Evolutionary conservation across 1,140 invertebrate genomes (phyloP), one percentile per base, ranked within the genome.

Genomic region (Tetragonula clypearis): DNA sequence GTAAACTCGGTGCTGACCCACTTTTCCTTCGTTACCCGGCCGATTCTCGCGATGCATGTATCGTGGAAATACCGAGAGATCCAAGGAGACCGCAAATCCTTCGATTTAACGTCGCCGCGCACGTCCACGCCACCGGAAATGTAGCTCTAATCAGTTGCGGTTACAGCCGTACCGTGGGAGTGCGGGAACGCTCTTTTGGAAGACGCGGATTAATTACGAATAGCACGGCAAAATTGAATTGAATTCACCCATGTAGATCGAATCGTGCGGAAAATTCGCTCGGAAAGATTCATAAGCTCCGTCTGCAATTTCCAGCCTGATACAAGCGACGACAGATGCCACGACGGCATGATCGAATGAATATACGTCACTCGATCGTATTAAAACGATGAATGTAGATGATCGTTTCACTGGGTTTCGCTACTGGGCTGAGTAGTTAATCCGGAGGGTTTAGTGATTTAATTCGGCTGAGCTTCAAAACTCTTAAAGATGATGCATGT

Each of bases 41-140:
- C 11, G 49, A 76, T 75, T 82, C 30, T 68, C 23, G 65, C 35
- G 30, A 55, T 23, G 41, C 65, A 58, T 78, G 66, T n/a, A 15
- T 4, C 71, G 76, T 53, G n/a, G n/a, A 21, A 49, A 21, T 14
- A 11, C n/a, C 30, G 49, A 56, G 49, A 56, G 35, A 53, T 78
- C 75, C 65, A 23, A 68, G 82, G 23, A 71, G 17, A 78, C 82
- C 82, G 75, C 82, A 83, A 78, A 83, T 83, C 75, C 82, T 78
- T 71, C 55, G 75, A 78, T 77, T 83, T 69, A 69, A 41, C 73
- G 53, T 26, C 72, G 23, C 49, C 21, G 21, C 17, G 49, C 49
- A 53, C 23, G 81, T 56, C n/a, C 62, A 58, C n/a, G 74, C 62
- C 53, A 58, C 5, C 41, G 74, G 75, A 78, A 83, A 83, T 68